Conservation (phyloP, 2,113 vertebrate species). For the Clarias batrachus region DNA sequence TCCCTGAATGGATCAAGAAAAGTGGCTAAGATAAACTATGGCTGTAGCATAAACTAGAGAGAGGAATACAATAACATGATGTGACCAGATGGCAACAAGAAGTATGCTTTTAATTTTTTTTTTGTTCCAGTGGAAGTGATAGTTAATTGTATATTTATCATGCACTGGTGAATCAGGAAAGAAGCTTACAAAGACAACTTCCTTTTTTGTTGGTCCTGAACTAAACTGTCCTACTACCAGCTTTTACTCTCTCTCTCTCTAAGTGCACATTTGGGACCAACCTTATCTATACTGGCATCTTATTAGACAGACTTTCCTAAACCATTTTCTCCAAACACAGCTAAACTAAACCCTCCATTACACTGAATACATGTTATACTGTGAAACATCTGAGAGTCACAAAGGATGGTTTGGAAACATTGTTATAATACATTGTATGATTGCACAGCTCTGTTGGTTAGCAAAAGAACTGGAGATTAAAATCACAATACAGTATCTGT, state of each 20-base stretch:
- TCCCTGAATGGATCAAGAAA: neutral
- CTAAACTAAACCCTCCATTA: slow-evolving; percentile 17
- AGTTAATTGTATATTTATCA: slow-evolving; percentile 16
- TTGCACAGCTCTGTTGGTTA: neutral
- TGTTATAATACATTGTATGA: slow-evolving; percentile 8
- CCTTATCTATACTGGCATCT: slow-evolving; percentile 4
- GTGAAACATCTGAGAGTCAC: slow-evolving; percentile 21
- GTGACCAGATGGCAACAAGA: neutral
- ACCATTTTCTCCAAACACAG: slow-evolving; percentile 13
- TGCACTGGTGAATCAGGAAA: neutral
- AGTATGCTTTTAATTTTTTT: neutral
- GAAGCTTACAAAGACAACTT: neutral
- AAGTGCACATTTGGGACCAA: neutral
- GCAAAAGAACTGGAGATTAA: neutral
- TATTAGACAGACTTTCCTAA: slow-evolving; percentile 20
- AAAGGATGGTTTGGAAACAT: slow-evolving; percentile 22
- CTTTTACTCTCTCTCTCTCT: too few species aligned
- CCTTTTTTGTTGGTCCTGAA: slow-evolving; percentile 10
- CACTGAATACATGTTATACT: slow-evolving; percentile 16
- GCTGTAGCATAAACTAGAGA: slow-evolving; percentile 1
- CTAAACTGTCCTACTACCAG: slow-evolving; percentile 9
- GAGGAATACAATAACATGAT: slow-evolving; percentile 4
- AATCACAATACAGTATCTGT: neutral
- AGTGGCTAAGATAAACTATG: neutral
- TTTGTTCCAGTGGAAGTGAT: neutral